Percentiles rank a stretch among this genome's conserved stretches.
phyloP scores from a whole-genome alignment of 2,888 invertebrate genomes.

The Cosmorhoe ocellata region DNA sequence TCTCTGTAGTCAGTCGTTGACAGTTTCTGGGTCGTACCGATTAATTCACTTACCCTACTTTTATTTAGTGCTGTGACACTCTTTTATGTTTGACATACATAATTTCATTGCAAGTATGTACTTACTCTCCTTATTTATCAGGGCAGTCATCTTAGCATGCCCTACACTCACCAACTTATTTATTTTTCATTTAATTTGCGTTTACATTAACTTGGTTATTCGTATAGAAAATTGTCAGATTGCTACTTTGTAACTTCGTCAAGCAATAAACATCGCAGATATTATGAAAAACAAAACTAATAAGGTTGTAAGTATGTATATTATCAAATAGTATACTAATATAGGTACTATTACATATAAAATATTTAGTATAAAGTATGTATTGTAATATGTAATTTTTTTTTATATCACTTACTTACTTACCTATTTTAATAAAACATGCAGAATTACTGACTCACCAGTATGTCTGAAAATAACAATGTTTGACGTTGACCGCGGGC shows the following conservation, averaged over 20 bases:
- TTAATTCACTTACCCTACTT: constrained; percentile 79
- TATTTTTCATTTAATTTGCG: constrained; percentile 15
- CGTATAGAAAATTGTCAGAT: neutral
- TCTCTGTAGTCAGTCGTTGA: constrained; percentile 43
- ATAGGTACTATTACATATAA: too few species aligned
- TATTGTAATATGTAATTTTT: too few species aligned
- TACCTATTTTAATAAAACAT: too few species aligned
- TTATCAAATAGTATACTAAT: too few species aligned
- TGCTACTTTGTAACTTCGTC: too few species aligned
- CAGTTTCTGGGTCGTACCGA: constrained; percentile 77
- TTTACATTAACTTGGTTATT: neutral
- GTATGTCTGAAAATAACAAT: neutral
- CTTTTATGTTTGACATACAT: constrained; percentile 73
- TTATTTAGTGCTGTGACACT: constrained; percentile 73
- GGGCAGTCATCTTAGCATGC: constrained; percentile 33
- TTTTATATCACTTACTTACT: too few species aligned
- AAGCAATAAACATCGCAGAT: too few species aligned
- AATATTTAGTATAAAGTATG: too few species aligned
- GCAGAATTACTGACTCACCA: too few species aligned
- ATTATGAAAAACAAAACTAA: neutral
- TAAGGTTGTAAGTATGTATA: too few species aligned
- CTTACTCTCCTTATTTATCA: constrained; percentile 47
- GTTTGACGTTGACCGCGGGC: constrained; percentile 9
- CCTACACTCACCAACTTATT: constrained; percentile 19
- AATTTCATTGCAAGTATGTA: constrained; percentile 60